Evolutionary conservation across 35 echinoderm and acorn worm genomes (phyloP).

Genomic region (Ophioderma brevispina): DNA sequence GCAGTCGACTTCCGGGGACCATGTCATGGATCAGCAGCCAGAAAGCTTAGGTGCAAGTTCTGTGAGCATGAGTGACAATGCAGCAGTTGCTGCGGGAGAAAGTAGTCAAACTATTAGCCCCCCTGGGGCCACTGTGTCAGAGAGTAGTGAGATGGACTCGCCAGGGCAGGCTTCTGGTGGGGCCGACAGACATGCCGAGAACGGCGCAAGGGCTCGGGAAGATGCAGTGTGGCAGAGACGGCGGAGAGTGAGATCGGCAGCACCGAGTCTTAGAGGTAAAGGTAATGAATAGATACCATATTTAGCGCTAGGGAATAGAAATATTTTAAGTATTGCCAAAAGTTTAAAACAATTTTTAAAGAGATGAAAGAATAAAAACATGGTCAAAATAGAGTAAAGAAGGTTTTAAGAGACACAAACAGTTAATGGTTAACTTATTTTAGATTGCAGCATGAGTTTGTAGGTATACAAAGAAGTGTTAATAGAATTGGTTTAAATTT

Average conservation of each 20-base stretch:
- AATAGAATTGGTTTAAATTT: no score
- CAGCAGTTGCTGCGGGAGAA: neutral
- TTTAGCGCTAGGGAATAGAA: no score
- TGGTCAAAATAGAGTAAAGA: no score
- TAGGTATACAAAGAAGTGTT: no score
- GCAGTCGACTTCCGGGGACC: neutral
- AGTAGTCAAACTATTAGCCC: neutral
- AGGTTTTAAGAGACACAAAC: no score
- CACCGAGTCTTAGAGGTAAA: conserved; percentile 72
- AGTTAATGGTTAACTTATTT: no score
- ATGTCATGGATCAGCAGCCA: conserved; percentile 6
- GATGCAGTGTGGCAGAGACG: conserved; percentile 74
- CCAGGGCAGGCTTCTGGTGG: neutral
- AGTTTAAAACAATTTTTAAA: no score
- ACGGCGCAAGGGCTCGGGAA: neutral
- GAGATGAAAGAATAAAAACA: no score
- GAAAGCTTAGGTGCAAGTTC: neutral
- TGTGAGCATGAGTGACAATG: neutral
- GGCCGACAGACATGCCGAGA: neutral
- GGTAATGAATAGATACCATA: neutral
- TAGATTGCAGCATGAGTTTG: no score
- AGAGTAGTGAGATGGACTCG: conserved; percentile 17
- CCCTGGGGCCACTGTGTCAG: neutral
- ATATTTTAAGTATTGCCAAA: no score
- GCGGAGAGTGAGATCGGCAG: conserved; percentile 55